Base-by-base conservation (phyloP, 2,797 vertebrate species). In the Characodon lateralis region DNA sequence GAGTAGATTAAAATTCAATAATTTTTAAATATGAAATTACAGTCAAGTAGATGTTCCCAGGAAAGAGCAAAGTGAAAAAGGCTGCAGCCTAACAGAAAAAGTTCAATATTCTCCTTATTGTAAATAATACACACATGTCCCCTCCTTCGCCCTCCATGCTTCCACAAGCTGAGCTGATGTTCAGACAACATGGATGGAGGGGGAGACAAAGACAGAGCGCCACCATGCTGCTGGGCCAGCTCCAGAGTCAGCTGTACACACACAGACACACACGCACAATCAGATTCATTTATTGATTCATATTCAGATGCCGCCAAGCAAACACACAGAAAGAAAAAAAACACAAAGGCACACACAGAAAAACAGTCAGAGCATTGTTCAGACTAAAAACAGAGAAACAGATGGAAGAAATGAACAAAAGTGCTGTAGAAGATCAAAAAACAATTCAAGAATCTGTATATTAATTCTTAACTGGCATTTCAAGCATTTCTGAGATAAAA, bases 91-190 rank as follows among this genome's bases (percentile, higher is more conserved):
- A 78, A 81, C 61, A 58, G 43, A 65, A 85, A 80, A 79, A 72
- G 81, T 86, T 50, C 77, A 43, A 75, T 31, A 28, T 51, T 51
- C 6, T 50, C 5, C 0, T 8, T 9, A 51, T 31, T 71, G 6
- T 9, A 43, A 69, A 55, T 3, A 56, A 84, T 93, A 93, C 91
- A 85, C 91, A 95, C 94, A 89, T 94, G 93, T 78, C 93, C 92
- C 61, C 74, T 88, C 81, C 91, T 82, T 6, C 84, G 79, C 74
- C 83, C 87, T 26, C 93, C 91, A 51, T 94, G 94, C 72, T 92
- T 94, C 94, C 94, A 95, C 81, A 93, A 89, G 85, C 91, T 93
- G 86, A 95, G 91, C 89, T 95, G 94, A 81, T 95, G 91, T 61
- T 94, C 93, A 81, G 94, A 95, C 82, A 95, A 88, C 92, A 94